Evolutionary conservation across 2,797 vertebrate genomes (phyloP), one percentile per base, ranked within the genome.

Genomic region (Pempheris klunzingeri): DNA sequence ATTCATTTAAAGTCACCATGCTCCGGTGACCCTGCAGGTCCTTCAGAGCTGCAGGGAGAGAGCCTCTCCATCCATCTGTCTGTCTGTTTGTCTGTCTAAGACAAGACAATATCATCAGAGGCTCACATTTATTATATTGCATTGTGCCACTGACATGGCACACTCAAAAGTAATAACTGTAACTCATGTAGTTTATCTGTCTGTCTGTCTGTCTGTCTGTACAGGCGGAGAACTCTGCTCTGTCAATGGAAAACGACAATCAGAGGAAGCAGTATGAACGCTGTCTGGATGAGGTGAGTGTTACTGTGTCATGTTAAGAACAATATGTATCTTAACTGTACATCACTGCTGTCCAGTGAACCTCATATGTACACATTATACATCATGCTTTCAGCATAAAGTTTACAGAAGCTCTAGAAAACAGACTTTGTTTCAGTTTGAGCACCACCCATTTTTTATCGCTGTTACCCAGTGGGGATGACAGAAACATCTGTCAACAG

Each of bases 191-290:
- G 20, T 39, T 67, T 22, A 32, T 36, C 4, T 81, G 43, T 55
- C 2, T 78, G 39, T 60, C 22, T 72, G n/a, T n/a, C n/a, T n/a
- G n/a, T 78, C 72, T 78, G 5, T 66, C 49, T 60, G 50, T 46
- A 24, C 93, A 98, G 97, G 97, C 94, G 38, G 97, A 98, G 85
- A 98, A 98, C 92, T 97, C 96, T 41, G 97, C 96, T 0, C 90
- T 98, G 89, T 96, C 96, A 1, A 82, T 96, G 88, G 97, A 98
- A 91, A 98, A 98, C 44, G 96, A 97, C 93, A 96, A 95, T 91
- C 97, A 98, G 93, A 95, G 97, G 91, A 96, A 96, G 71, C 97
- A 98, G 79, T 98, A 98, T 71, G 97, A 98, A 80, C 95, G 94
- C 86, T 98, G 97, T 84, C 95, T 98, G 47, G 97, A 98, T 82